Evolutionary conservation across 2,113 vertebrate genomes (phyloP).

Genomic region (Illadopsis cleaveri): DNA sequence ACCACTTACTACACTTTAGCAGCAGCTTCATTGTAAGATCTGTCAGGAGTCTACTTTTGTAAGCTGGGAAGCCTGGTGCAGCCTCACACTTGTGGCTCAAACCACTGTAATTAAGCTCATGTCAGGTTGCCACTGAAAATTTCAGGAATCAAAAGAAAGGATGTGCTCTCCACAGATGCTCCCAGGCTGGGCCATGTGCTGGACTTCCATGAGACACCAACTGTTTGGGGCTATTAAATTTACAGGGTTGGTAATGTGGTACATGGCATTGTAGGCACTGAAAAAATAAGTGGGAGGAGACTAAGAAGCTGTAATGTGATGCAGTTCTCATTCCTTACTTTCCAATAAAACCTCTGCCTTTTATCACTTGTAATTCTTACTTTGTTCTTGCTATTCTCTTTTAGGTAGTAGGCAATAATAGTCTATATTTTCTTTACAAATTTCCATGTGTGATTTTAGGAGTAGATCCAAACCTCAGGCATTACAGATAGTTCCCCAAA

Average conservation of each 20-base stretch:
- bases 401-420: not conserved
- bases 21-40: conserved; percentile 7
- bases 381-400: not conserved
- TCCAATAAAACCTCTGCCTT: not conserved
- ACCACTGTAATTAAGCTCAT: conserved; percentile 25
- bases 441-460: not conserved
- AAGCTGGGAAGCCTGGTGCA: not conserved
- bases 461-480: not conserved
- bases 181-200: not conserved
- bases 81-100: conserved; percentile 1
- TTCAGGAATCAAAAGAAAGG: not conserved
- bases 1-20: conserved; percentile 11
- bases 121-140: conserved; percentile 18
- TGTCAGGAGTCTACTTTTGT: not conserved
- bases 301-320: not conserved
- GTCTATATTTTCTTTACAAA: not conserved
- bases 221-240: not conserved
- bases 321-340: not conserved
- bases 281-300: not conserved
- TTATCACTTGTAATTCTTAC: not conserved
- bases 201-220: not conserved
- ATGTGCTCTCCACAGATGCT: not conserved
- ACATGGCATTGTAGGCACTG: not conserved
- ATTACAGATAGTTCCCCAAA: not conserved
- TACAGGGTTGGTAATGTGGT: not conserved